Evolutionary conservation across 2,797 vertebrate species (phyloP), one percentile per base, ranked within the genome.

Genomic region (Octomys mimax): DNA sequence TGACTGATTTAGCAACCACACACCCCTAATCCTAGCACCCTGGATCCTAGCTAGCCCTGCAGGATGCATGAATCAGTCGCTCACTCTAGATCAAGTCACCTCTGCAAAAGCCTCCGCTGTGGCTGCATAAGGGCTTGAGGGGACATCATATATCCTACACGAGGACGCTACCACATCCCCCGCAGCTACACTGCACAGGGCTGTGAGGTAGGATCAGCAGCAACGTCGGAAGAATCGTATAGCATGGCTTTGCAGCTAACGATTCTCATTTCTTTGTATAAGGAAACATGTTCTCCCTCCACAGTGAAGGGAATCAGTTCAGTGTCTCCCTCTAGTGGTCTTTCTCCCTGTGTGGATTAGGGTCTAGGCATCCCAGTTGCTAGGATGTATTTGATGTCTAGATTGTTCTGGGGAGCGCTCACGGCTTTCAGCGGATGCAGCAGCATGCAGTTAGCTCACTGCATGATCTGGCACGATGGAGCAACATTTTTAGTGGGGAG

Each of bases 161-260:
- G 19, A 22, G 77, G 1, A 28, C 31, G 5, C 6, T n/a, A 52
- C 75, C 28, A 5, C 28, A 11, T 39, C 36, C 70, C 36, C 70
- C 31, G 46, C 75, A 28, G 16, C 16, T 4, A 3, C 12, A 0
- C 24, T 13, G 24, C 73, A 9, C 0, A 5, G 1, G 33, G 61
- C 66, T 46, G 54, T 24, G 9, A 11, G 71, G 26, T 11, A 3
- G 13, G 64, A 28, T 1, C 22, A 0, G 0, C 14, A 31, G 52
- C 36, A 42, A 0, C 4, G 9, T 4, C 0, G 12, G 66, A 79
- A 62, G 4, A 21, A 21, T 1, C 19, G 2, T 0, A 2, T 6
- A 39, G 9, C 1, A 2, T 12, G 28, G 11, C 33, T 64, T 16
- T 18, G 52, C 11, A 54, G 46, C 57, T 6, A n/a, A n/a, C 26